Percentiles rank a stretch among this genome's conserved stretches.
These are phyloP conservation scores for Bombus cullumanus DNA, from an alignment of 1,140 invertebrate genomes.

Conservation along the genomic window DNA sequence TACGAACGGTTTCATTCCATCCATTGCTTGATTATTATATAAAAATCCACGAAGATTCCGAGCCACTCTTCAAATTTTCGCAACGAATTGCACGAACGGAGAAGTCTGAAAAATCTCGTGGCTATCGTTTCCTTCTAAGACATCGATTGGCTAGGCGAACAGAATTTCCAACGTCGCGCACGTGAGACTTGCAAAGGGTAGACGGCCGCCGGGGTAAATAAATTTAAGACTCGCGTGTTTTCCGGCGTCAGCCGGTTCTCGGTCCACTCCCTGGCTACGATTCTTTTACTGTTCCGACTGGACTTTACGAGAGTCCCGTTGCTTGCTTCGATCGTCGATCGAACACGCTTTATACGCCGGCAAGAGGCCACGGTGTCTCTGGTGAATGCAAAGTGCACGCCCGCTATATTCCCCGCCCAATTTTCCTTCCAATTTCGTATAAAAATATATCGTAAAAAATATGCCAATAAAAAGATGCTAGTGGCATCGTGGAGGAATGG, in stretches of 20 bases:
- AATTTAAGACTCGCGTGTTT: constrained; percentile 30
- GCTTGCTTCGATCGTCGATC: constrained; percentile 23
- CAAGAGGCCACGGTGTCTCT: background rate
- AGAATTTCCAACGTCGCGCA: constrained; percentile 5
- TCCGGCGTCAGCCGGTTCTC: constrained; percentile 21
- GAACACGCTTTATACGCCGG: constrained; percentile 34
- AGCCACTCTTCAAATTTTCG: too few species aligned
- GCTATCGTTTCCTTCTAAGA: too few species aligned
- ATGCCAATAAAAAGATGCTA: background rate
- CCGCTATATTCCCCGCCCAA: background rate
- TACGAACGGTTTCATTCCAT: too few species aligned
- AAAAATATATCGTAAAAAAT: constrained; percentile 30
- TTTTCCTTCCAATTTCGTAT: constrained; percentile 19
- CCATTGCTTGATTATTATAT: too few species aligned
- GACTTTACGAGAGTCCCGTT: constrained; percentile 20
- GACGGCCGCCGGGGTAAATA: constrained; percentile 27
- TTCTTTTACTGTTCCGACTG: constrained; percentile 22
- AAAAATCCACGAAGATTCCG: too few species aligned
- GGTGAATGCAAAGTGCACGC: constrained; percentile 32
- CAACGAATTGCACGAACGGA: background rate
- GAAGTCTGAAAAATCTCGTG: background rate
- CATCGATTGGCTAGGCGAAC: constrained; percentile 3
- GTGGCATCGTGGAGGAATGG: background rate
- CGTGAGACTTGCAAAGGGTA: background rate
- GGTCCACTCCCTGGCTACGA: constrained; percentile 4